Conservation (phyloP, 1,140 invertebrate species). For the Oreohelix idahoensis region DNA sequence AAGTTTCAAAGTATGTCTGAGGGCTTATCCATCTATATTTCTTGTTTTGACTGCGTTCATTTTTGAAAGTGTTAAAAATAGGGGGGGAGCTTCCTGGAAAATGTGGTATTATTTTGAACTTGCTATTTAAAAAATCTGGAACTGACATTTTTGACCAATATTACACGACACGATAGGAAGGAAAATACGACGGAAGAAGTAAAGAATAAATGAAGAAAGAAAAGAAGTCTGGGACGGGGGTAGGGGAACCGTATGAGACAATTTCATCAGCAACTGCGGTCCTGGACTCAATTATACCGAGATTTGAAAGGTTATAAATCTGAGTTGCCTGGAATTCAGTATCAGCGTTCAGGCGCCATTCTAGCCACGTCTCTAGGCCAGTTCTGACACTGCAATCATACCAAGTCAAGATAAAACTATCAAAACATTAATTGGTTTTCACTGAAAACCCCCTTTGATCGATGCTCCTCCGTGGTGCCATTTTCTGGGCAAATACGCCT, state of each 20-base stretch:
- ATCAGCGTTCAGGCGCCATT: background rate
- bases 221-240: background rate
- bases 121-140: too few species aligned
- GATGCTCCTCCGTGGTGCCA: background rate
- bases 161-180: too few species aligned
- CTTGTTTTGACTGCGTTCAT: too few species aligned
- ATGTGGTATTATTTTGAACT: too few species aligned
- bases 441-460: constrained; percentile 12
- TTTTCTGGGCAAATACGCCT: constrained; percentile 21
- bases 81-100: too few species aligned
- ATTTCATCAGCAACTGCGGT: background rate
- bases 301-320: background rate
- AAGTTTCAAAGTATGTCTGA: too few species aligned
- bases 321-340: background rate
- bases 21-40: too few species aligned
- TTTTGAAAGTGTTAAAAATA: too few species aligned
- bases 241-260: background rate
- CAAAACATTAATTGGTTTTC: constrained; percentile 36
- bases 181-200: too few species aligned
- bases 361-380: background rate
- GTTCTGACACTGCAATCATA: constrained; percentile 26
- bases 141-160: too few species aligned
- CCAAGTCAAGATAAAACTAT: constrained; percentile 27
- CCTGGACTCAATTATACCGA: constrained; percentile 7
- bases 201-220: background rate